Conservation (phyloP, 2,888 invertebrate genomes). For the Tachystola acroxantha region DNA sequence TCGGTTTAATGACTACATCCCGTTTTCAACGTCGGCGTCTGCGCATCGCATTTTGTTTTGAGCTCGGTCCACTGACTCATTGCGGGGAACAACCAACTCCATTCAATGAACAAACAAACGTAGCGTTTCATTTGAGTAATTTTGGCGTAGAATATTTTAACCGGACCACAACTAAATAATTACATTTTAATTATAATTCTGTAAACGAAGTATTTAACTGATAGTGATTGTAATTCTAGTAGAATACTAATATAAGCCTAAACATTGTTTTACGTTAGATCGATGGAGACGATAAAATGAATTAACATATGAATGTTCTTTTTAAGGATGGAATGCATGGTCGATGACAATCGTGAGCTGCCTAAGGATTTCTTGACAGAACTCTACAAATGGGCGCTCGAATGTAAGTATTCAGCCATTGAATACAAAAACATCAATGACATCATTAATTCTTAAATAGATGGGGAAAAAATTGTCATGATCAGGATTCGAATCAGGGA, state of each 20-base stretch:
- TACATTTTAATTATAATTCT: too few relatives aligned
- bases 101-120: slow-evolving; percentile 46
- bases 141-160: slow-evolving; percentile 18
- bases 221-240: too few relatives aligned
- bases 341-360: slow-evolving; percentile 79
- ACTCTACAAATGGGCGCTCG: slow-evolving; percentile 88
- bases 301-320: not conserved
- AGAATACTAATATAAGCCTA: too few relatives aligned
- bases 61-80: slow-evolving; percentile 52
- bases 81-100: slow-evolving; percentile 56
- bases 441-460: not conserved
- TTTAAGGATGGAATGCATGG: slow-evolving; percentile 81
- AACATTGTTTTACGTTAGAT: too few relatives aligned
- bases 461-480: too few relatives aligned
- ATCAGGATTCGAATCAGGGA: too few relatives aligned
- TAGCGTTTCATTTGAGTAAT: slow-evolving; percentile 44
- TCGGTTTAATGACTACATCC: slow-evolving; percentile 73
- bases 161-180: too few relatives aligned
- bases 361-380: slow-evolving; percentile 84
- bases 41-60: slow-evolving; percentile 64
- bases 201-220: too few relatives aligned
- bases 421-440: not conserved
- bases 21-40: slow-evolving; percentile 59
- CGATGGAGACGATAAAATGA: not conserved
- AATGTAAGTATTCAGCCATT: slow-evolving; percentile 80